phyloP scores from a whole-genome alignment of 2,113 vertebrate genomes.

The Collichthys lucidus region DNA sequence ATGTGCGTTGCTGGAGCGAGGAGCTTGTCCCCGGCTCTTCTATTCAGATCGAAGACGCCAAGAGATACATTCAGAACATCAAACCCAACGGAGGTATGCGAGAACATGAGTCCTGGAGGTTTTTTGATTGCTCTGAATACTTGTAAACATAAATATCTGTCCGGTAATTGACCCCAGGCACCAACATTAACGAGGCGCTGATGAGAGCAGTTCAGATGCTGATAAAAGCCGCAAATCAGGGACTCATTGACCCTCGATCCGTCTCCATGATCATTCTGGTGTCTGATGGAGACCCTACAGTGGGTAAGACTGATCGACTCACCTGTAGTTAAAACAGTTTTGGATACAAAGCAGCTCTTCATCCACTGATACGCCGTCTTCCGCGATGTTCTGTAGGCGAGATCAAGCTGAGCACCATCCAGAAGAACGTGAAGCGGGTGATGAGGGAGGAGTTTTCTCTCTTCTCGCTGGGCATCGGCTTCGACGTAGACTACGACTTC shows the following conservation, averaged over 20 bases:
- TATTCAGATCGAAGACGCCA: slow-evolving; percentile 88
- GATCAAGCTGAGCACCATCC: slow-evolving; percentile 93
- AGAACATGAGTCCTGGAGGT: background rate
- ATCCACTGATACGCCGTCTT: accelerated
- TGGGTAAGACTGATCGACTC: slow-evolving; percentile 86
- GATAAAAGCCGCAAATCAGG: slow-evolving; percentile 85
- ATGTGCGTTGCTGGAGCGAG: slow-evolving; percentile 93
- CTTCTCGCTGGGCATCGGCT: slow-evolving; percentile 96
- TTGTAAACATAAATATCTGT: background rate
- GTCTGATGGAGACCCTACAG: slow-evolving; percentile 97
- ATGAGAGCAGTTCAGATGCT: slow-evolving; percentile 93
- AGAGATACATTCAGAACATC: slow-evolving; percentile 92
- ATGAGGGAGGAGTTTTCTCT: slow-evolving; percentile 93
- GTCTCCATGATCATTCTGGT: slow-evolving; percentile 96
- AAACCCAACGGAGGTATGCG: slow-evolving; percentile 92
- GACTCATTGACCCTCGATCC: slow-evolving; percentile 87
- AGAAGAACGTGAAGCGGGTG: slow-evolving; percentile 93
- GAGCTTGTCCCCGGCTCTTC: slow-evolving; percentile 88
- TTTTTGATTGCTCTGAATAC: background rate
- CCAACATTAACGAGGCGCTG: slow-evolving; percentile 97
- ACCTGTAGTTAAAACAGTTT: no score
- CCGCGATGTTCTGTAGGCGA: slow-evolving; percentile 84
- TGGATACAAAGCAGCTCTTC: background rate
- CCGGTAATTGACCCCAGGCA: slow-evolving; percentile 83
- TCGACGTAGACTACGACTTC: slow-evolving; percentile 98